These are phyloP conservation scores for Lagodon rhomboides DNA, from an alignment of 2,797 vertebrate species.

Conservation along the genomic window DNA sequence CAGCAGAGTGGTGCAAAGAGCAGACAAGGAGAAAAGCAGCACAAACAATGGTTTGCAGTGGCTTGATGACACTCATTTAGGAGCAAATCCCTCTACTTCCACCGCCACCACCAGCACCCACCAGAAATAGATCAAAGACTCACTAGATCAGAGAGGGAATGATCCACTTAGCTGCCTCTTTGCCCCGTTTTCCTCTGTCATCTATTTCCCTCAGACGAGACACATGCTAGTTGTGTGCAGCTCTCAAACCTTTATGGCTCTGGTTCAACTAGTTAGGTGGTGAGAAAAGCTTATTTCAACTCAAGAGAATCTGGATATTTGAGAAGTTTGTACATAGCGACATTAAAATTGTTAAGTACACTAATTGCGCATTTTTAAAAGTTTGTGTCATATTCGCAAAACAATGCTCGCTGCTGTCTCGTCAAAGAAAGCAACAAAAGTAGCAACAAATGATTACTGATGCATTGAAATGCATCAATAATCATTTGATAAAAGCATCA, in stretches of 20 bases:
- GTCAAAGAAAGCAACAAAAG: too few species aligned
- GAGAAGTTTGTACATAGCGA: not conserved
- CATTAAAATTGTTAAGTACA: not conserved
- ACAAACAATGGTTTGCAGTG: slow-evolving; percentile 48
- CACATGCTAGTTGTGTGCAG: slow-evolving; percentile 25
- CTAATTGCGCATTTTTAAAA: not conserved
- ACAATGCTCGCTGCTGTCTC: not conserved
- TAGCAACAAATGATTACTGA: too few species aligned
- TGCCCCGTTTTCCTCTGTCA: slow-evolving; percentile 61
- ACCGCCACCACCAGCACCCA: slow-evolving; percentile 45
- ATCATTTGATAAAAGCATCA: too few species aligned
- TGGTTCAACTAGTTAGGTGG: slow-evolving; percentile 29
- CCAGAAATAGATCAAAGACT: slow-evolving; percentile 76
- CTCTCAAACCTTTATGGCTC: slow-evolving; percentile 21
- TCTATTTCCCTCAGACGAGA: slow-evolving; percentile 65
- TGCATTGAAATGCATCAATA: too few species aligned
- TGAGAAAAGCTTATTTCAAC: slow-evolving; percentile 18
- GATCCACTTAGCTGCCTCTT: slow-evolving; percentile 69
- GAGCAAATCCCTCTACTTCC: slow-evolving; percentile 59
- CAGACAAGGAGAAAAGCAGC: slow-evolving; percentile 27
- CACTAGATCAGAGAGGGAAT: slow-evolving; percentile 68
- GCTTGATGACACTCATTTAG: slow-evolving; percentile 54
- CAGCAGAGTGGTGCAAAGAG: slow-evolving; percentile 16
- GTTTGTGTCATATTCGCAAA: not conserved
- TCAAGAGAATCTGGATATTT: not conserved